Conservation (phyloP, 2,797 vertebrate genomes). For the Cebuella pygmaea region DNA sequence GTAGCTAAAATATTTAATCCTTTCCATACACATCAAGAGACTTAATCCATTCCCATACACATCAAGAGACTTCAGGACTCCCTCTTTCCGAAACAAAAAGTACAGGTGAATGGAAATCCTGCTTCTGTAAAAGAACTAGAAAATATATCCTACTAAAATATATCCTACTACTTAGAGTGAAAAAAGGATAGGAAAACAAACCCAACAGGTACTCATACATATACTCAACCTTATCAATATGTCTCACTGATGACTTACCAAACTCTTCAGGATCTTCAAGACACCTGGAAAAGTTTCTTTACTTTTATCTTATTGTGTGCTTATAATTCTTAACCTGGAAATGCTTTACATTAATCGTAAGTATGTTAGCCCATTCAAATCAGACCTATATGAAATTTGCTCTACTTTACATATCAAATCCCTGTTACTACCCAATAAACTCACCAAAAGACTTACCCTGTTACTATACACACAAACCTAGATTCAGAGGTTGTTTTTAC, state of each 20-base stretch:
- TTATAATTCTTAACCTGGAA: not conserved
- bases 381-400: not conserved
- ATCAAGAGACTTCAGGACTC: not conserved
- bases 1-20: not conserved
- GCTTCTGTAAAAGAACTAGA: not conserved
- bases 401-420: not conserved
- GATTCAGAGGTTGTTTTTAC: not conserved
- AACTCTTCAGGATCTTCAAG: not conserved
- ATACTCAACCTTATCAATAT: not conserved
- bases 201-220: not conserved
- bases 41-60: not conserved
- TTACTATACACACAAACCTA: not conserved
- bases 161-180: not conserved
- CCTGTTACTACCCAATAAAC: not conserved
- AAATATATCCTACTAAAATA: not conserved
- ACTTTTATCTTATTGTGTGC: not conserved
- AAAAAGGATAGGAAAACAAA: not conserved
- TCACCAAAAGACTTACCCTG: not conserved
- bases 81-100: not conserved
- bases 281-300: not conserved
- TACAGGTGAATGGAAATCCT: not conserved
- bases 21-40: not conserved
- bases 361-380: not conserved
- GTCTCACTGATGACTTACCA: not conserved
- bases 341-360: not conserved